Evolutionary conservation across 2,113 vertebrate genomes (phyloP).

Genomic region (Oriolus oriolus): DNA sequence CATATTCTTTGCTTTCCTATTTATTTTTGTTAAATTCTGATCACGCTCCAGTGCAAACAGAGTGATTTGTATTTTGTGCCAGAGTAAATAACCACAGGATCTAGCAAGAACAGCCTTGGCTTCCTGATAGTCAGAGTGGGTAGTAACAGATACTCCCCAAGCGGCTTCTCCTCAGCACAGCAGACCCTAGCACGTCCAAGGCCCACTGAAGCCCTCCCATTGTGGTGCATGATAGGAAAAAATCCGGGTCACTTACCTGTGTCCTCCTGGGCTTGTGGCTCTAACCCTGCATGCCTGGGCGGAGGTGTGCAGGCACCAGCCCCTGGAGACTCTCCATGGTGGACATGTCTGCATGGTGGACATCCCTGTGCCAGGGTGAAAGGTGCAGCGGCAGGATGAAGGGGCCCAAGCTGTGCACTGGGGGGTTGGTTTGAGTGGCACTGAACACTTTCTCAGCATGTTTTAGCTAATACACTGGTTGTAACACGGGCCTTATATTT

Average conservation of each 20-base stretch:
- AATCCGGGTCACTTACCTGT: neutral
- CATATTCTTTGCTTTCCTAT: conserved; percentile 16
- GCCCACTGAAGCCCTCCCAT: neutral
- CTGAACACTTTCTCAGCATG: neutral
- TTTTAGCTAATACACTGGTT: neutral
- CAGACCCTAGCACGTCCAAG: fast-evolving
- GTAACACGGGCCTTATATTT: neutral
- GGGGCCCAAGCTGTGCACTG: neutral
- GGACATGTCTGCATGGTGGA: too few species aligned
- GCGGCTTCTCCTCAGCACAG: neutral
- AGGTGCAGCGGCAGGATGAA: fast-evolving
- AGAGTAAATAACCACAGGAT: neutral
- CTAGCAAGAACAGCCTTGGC: neutral
- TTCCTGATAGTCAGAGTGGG: neutral
- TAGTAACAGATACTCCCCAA: neutral
- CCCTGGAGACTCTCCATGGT: fast-evolving
- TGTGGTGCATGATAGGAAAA: neutral
- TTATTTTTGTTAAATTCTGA: conserved; percentile 14
- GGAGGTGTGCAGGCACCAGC: neutral
- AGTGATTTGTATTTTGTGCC: neutral
- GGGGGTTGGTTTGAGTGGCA: neutral
- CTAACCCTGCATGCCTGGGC: neutral
- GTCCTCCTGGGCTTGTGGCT: neutral
- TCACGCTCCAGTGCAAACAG: neutral
- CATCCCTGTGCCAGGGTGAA: neutral